Evolutionary conservation across 2,113 vertebrate genomes (phyloP), one percentile per base, ranked within the genome.

Genomic region (Aegithalos caudatus): DNA sequence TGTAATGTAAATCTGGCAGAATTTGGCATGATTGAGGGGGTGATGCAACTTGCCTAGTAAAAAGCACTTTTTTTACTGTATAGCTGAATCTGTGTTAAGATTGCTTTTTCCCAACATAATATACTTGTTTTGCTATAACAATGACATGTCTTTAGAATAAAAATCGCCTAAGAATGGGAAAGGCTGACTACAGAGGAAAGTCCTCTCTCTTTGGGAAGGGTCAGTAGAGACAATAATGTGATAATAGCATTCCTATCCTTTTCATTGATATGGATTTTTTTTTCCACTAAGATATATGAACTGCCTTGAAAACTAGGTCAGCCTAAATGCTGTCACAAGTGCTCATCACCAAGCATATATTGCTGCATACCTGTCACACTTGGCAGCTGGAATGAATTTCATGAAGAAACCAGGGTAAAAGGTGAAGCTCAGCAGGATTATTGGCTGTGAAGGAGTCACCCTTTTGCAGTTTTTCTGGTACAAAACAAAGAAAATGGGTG

Each of bases 261-360:
- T 96, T 86, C 65, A 86, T 58, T 77, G 48, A 72, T 72, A 73
- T 3, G 56, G 87, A 56, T 61, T 83, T 81, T 79, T 94, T 95
- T 89, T 54, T 2, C 60, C 22, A 37, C 76, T 73, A 62, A 94
- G 79, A 57, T 86, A 48, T n/a, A 76, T 81, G 81, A 76, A 74
- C 90, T 94, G 44, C 47, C 77, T 81, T 81, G 82, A 79, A 94
- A 90, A 92, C 83, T 86, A 54, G 95, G 95, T 95, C 95, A 81
- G 19, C 84, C 88, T 95, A 93, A 93, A 78, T 51, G 71, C 81
- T 88, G 83, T 95, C 94, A 92, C 33, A 24, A 64, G 58, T 96
- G 48, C 73, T 91, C 74, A 67, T 89, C 51, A 88, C 93, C 83
- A 81, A 71, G 73, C 9, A 5, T 54, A 48, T 70, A 57, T 81